Percentiles rank a stretch among this genome's conserved stretches.
phyloP scores from a whole-genome alignment of 2,113 vertebrate species.

The Rhinichthys klamathensis region DNA sequence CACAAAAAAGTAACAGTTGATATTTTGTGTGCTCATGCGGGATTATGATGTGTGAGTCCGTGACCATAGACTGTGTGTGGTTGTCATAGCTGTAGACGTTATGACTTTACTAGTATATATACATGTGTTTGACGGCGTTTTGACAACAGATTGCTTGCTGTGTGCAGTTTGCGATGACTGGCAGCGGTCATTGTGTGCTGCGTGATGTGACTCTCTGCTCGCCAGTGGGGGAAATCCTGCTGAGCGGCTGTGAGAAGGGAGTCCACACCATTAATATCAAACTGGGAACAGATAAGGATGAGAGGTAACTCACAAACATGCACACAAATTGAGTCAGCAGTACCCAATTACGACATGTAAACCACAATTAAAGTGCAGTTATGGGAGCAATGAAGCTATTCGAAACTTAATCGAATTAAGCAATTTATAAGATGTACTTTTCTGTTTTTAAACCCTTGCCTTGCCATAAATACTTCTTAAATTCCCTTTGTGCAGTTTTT shows the following conservation, averaged over 20 bases:
- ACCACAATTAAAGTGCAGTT: background rate
- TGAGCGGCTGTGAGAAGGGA: slow-evolving; percentile 53
- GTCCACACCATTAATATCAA: slow-evolving; percentile 47
- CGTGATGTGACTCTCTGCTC: slow-evolving; percentile 35
- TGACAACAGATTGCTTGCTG: background rate
- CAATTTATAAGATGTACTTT: background rate
- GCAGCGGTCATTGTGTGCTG: slow-evolving; percentile 40
- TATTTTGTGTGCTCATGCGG: background rate
- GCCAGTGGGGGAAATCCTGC: slow-evolving; percentile 46
- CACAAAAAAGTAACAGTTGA: background rate
- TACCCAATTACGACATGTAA: background rate
- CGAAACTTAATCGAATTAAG: background rate
- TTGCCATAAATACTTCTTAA: too few relatives aligned
- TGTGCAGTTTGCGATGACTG: slow-evolving; percentile 28
- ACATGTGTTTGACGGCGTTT: background rate
- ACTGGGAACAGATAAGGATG: slow-evolving; percentile 10
- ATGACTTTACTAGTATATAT: background rate
- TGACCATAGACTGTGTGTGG: background rate
- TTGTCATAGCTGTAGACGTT: background rate
- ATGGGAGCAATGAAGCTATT: background rate
- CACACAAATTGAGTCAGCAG: background rate
- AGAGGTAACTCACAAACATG: slow-evolving; percentile 17
- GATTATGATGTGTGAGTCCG: too few relatives aligned
- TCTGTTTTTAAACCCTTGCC: background rate
- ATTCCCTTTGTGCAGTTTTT: too few relatives aligned